phyloP scores from a whole-genome alignment of 2,888 invertebrate species.

The Pecten maximus region DNA sequence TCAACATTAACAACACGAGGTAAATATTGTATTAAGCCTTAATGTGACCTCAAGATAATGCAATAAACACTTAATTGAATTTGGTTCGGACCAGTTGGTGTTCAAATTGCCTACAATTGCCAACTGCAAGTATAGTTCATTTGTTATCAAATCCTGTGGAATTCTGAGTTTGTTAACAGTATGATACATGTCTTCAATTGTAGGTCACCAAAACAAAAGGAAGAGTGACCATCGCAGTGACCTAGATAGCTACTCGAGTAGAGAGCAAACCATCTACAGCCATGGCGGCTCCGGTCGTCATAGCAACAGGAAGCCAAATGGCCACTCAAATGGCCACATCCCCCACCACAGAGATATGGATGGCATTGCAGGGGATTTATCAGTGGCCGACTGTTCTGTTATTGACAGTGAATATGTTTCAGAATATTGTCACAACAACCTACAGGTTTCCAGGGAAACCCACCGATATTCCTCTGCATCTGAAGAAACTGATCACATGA shows the following conservation, averaged over 20 bases:
- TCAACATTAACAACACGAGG: conserved; percentile 54
- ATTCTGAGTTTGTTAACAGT: neutral
- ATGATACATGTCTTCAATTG: neutral
- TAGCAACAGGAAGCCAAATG: conserved; percentile 63
- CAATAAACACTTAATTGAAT: too few relatives aligned
- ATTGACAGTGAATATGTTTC: conserved; percentile 79
- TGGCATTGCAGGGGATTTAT: conserved; percentile 72
- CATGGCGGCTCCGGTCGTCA: conserved; percentile 55
- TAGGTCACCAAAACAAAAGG: conserved; percentile 44
- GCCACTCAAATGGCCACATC: conserved; percentile 60
- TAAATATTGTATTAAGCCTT: conserved; percentile 15
- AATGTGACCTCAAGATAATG: too few relatives aligned
- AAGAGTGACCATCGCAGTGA: conserved; percentile 64
- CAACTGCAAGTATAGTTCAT: too few relatives aligned
- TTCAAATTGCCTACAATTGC: too few relatives aligned
- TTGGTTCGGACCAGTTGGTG: too few relatives aligned
- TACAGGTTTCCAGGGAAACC: conserved; percentile 66
- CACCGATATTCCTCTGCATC: conserved; percentile 70
- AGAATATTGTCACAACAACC: conserved; percentile 74
- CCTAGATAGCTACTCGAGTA: conserved; percentile 64
- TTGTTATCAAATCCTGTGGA: too few relatives aligned
- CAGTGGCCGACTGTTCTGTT: conserved; percentile 78
- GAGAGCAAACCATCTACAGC: conserved; percentile 62
- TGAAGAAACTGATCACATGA: conserved; percentile 60
- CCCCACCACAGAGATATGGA: conserved; percentile 61